These are phyloP conservation scores for Portunus trituberculatus DNA, from an alignment of 1,140 invertebrate species.

Conservation along the genomic window DNA sequence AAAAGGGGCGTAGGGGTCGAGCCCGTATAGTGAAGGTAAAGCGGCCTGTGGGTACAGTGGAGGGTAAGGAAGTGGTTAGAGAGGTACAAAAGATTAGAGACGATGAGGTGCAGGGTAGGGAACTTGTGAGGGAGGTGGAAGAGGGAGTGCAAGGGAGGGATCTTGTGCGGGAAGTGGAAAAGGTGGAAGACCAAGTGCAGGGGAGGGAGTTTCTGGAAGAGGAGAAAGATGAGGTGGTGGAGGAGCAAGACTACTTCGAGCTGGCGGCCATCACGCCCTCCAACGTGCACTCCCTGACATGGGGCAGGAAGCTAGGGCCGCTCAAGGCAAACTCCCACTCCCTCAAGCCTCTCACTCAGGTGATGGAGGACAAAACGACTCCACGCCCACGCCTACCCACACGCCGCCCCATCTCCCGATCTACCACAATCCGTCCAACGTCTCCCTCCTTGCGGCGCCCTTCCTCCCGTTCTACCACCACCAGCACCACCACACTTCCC, in stretches of 20 bases:
- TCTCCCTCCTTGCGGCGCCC: not conserved
- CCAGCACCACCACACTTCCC: not conserved
- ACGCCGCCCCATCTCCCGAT: not conserved
- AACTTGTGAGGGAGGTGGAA: no score
- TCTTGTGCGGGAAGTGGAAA: no score
- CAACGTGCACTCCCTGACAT: conserved; percentile 39
- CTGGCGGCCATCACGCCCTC: not conserved
- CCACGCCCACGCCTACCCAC: not conserved
- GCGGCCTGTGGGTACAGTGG: conserved; percentile 26
- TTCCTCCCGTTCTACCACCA: not conserved
- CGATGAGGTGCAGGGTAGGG: no score
- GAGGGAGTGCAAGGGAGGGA: no score
- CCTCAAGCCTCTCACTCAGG: not conserved
- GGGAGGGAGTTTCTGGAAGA: not conserved
- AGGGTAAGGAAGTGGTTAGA: not conserved
- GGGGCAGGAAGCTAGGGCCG: conserved; percentile 35
- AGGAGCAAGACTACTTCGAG: not conserved
- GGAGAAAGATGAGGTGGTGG: not conserved
- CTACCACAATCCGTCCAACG: not conserved
- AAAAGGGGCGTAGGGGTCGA: conserved; percentile 42
- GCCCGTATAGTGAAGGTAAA: conserved; percentile 53
- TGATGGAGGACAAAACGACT: not conserved
- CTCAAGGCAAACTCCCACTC: not conserved
- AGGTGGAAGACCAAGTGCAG: no score
- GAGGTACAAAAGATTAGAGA: not conserved